Evolutionary conservation across 2,888 invertebrate species (phyloP).

Genomic region (Morpho deidamia): DNA sequence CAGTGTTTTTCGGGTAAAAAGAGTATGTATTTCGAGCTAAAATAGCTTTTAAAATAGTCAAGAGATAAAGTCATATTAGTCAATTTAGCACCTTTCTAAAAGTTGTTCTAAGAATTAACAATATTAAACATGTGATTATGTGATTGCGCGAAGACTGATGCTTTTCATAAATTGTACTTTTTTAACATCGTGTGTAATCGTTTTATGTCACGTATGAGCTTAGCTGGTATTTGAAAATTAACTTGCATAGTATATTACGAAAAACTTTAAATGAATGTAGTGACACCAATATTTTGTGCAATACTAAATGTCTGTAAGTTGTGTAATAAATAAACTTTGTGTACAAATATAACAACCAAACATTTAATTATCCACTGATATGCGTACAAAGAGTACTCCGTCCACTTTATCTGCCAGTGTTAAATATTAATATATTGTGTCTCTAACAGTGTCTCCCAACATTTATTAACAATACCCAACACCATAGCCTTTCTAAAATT

Average conservation of each 20-base stretch:
- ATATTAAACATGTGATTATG: constrained; percentile 13
- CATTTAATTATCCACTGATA: background rate
- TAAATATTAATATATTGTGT: too few species aligned
- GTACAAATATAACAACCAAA: background rate
- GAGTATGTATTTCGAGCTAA: too few species aligned
- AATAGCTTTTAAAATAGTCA: too few species aligned
- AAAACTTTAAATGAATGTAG: background rate
- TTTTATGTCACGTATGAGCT: background rate
- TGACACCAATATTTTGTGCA: background rate
- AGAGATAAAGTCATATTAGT: too few species aligned
- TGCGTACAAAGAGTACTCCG: background rate
- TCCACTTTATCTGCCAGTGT: background rate
- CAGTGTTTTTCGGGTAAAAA: too few species aligned
- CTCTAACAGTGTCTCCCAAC: too few species aligned
- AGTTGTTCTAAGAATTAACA: constrained; percentile 9
- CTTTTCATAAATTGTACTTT: constrained; percentile 11
- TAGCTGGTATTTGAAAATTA: background rate
- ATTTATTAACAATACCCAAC: too few species aligned
- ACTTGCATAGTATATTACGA: background rate
- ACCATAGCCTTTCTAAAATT: too few species aligned
- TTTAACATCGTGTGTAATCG: constrained; percentile 6
- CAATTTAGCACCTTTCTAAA: background rate
- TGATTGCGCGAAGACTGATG: constrained; percentile 20
- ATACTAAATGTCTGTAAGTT: background rate
- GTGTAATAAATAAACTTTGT: background rate